Conservation (phyloP, 2,888 invertebrate genomes). For the Smittia sp. region DNA sequence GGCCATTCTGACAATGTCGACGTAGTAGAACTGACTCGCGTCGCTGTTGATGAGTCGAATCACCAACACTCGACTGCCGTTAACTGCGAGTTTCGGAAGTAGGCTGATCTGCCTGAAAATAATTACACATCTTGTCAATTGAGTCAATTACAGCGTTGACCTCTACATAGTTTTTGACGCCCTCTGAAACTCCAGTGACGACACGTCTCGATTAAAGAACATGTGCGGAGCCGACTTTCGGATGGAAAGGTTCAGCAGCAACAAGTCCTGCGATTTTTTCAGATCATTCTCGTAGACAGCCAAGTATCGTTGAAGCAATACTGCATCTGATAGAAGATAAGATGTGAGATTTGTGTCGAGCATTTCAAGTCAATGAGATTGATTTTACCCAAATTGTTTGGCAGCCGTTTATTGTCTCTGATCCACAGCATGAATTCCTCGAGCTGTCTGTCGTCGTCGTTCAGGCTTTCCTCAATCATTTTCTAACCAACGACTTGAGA, state of each 20-base stretch:
- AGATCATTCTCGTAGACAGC: background rate
- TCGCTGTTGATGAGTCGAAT: background rate
- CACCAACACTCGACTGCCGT: background rate
- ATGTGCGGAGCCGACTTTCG: background rate
- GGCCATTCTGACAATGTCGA: background rate
- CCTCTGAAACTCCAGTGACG: background rate
- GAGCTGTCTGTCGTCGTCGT: background rate
- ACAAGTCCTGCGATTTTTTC: background rate
- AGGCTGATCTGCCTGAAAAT: constrained; percentile 3
- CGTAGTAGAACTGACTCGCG: background rate
- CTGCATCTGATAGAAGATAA: background rate
- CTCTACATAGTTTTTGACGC: background rate
- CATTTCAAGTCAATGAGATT: background rate
- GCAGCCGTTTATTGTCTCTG: background rate
- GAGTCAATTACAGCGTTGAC: background rate
- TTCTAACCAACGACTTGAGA: no score
- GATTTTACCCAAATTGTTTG: background rate
- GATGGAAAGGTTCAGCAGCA: background rate
- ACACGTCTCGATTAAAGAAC: background rate
- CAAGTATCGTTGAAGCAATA: background rate
- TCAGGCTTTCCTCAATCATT: no score
- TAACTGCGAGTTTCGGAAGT: background rate
- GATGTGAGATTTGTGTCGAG: background rate
- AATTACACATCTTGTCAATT: background rate
- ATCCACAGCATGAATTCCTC: background rate